Percentiles rank a stretch among this genome's conserved stretches.
Conservation (phyloP, 1,140 invertebrate species). For the Babylonia areolata region DNA sequence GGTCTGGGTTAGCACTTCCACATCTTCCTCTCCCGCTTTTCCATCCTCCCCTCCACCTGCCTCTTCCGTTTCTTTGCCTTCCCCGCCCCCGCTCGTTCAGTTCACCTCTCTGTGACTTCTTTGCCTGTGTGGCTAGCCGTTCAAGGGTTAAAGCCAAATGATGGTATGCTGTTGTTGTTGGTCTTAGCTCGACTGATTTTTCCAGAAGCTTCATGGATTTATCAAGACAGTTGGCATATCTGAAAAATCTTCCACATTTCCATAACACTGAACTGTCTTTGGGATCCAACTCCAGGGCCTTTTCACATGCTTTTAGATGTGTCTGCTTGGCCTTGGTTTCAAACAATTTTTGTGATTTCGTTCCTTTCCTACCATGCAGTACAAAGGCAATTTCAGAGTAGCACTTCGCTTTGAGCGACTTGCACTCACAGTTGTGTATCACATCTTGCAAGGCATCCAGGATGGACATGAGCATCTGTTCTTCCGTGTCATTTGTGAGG, state of each 20-base stretch:
- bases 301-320: neutral
- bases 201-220: neutral
- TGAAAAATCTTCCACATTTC: neutral
- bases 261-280: constrained; percentile 1
- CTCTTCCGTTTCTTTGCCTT: too few species aligned
- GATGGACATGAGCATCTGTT: neutral
- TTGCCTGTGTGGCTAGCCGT: neutral
- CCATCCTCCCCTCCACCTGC: too few species aligned
- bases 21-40: too few species aligned
- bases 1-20: too few species aligned
- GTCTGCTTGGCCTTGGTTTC: neutral
- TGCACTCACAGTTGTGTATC: neutral
- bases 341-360: neutral
- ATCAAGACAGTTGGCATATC: neutral
- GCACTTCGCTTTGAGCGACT: neutral
- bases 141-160: neutral
- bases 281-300: neutral
- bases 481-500: neutral
- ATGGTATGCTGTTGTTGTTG: neutral
- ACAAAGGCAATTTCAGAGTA: neutral
- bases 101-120: neutral
- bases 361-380: neutral
- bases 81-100: too few species aligned
- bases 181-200: neutral
- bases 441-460: neutral